These are phyloP conservation scores for Phymanthus crucifer DNA, from an alignment of 92 coral and sea anemone genomes.

Conservation along the genomic window DNA sequence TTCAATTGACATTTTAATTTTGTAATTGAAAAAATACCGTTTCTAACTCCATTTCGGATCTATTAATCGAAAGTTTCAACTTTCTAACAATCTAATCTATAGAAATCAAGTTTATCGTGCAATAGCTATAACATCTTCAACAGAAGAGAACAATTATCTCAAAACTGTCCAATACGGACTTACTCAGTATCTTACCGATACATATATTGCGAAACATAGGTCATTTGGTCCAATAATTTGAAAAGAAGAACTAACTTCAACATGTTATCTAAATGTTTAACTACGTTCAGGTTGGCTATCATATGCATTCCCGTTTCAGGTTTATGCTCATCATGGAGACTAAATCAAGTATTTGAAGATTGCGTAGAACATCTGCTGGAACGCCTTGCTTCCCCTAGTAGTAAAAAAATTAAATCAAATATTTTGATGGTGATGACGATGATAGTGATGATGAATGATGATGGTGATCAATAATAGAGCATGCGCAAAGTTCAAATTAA, in stretches of 20 bases:
- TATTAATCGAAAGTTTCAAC: not conserved
- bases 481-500: no score
- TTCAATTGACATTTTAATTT: no score
- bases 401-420: not conserved
- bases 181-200: not conserved
- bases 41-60: not conserved
- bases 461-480: not conserved
- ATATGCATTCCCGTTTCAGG: not conserved
- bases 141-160: not conserved
- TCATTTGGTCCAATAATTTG: not conserved
- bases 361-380: conserved; percentile 21
- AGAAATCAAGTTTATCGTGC: not conserved
- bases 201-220: not conserved
- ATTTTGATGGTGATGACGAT: no score
- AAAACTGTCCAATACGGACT: not conserved
- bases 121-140: not conserved
- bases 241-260: not conserved
- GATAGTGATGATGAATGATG: not conserved
- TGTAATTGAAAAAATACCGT: not conserved
- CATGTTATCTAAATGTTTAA: not conserved
- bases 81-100: not conserved
- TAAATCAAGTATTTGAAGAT: conserved; percentile 11
- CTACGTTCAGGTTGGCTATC: not conserved
- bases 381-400: conserved; percentile 12
- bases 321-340: not conserved